These are phyloP conservation scores for Laodelphax striatellus DNA, from an alignment of 1,140 invertebrate genomes.

Conservation along the genomic window DNA sequence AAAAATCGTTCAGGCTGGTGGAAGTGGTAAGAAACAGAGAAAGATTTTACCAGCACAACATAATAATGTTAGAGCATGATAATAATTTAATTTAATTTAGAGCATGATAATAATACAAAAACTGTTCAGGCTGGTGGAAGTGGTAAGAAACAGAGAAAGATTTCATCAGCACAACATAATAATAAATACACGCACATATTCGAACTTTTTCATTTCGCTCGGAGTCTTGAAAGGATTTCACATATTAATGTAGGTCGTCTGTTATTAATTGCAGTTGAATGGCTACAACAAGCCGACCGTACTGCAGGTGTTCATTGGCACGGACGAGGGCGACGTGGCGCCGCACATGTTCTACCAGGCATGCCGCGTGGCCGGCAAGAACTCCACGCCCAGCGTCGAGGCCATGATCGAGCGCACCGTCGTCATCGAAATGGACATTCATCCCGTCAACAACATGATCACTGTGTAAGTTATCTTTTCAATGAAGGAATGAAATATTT, in stretches of 20 bases:
- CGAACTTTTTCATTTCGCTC: no score
- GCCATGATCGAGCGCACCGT: conserved; percentile 83
- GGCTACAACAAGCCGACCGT: conserved; percentile 77
- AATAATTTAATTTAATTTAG: no score
- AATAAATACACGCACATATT: no score
- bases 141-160: no score
- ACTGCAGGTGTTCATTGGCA: conserved; percentile 88
- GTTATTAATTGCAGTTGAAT: conserved; percentile 37
- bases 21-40: no score
- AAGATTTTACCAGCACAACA: no score
- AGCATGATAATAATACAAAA: no score
- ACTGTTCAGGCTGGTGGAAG: no score
- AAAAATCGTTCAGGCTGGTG: no score
- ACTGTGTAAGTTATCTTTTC: conserved; percentile 42
- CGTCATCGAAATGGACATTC: conserved; percentile 84
- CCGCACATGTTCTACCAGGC: conserved; percentile 94
- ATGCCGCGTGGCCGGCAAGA: conserved; percentile 89
- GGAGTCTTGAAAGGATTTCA: no score
- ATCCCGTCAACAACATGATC: conserved; percentile 80
- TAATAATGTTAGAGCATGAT: no score
- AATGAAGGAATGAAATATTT: not conserved
- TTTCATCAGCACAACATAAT: no score
- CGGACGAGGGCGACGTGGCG: conserved; percentile 70
- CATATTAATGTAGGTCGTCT: not conserved
- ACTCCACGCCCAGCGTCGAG: conserved; percentile 85